Evolutionary conservation across 2,797 vertebrate genomes (phyloP), one percentile per base, ranked within the genome.

Genomic region (Parauchenoglanis punctatus): DNA sequence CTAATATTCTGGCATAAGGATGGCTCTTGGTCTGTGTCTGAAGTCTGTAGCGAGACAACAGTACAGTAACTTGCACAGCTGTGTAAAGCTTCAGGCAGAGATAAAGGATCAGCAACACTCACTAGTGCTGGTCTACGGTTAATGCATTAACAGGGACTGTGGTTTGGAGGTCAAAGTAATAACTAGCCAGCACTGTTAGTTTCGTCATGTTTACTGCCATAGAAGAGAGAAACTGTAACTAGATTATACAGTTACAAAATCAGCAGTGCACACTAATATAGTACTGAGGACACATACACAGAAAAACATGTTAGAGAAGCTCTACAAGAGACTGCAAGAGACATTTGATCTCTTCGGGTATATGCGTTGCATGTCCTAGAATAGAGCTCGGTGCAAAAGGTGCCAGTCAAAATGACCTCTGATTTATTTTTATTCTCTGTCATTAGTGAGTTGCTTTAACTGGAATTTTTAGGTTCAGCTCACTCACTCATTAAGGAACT

Each of bases 21-120:
- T 52, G 44, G 6, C 73, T 28, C 17, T 67, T 78, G 49, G 78
- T 86, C 61, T 86, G 10, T 46, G 40, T 46, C 58, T 70, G 18
- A 75, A 46, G 31, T 6, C n/a, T 77, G 7, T 77, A 59, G 31
- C 28, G 31, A 84, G 10, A 35, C 13, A 40, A 31, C 31, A 56
- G 44, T 84, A 72, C 7, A 15, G 40, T 12, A 54, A 59, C 56
- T 59, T 23, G 5, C 63, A 65, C 83, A 87, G 72, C 80, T 82
- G 73, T 54, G 86, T 77, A 77, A 63, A 87, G 63, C 81, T 77
- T 83, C 35, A 67, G 46, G 31, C 1, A 5, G 3, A 61, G 77
- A 88, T 78, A 73, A 83, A 83, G n/a, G 35, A 35, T 35, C 35
- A 35, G 35, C 20, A 4, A 5, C 56, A 35, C 76, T 56, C 67